Conservation (phyloP, 2,888 invertebrate species). For the Ichneumon xanthorius region DNA sequence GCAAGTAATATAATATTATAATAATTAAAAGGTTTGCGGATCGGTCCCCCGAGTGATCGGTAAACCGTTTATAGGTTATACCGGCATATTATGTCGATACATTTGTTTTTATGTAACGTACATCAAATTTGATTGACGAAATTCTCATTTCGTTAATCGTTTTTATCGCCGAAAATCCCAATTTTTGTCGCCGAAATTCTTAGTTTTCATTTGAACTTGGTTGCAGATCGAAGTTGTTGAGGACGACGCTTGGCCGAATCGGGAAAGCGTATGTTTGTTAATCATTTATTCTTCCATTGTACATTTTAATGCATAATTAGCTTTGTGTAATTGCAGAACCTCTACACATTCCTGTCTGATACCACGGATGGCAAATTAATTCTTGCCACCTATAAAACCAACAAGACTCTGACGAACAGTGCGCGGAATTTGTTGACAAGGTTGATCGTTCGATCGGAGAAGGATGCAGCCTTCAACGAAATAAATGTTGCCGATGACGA, state of each 20-base stretch:
- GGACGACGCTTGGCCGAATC: slow-evolving; percentile 50
- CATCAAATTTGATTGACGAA: too few relatives aligned
- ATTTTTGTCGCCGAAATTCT: too few relatives aligned
- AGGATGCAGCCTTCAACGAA: not conserved
- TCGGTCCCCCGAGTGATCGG: too few relatives aligned
- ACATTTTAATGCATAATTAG: not conserved
- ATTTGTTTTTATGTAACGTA: too few relatives aligned
- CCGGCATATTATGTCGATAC: too few relatives aligned
- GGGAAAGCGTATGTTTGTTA: slow-evolving; percentile 68
- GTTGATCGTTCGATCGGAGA: not conserved
- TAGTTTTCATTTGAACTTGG: not conserved
- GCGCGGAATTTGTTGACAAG: slow-evolving; percentile 9
- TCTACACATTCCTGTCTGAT: not conserved
- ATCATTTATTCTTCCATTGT: slow-evolving; percentile 41
- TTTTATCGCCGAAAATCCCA: too few relatives aligned
- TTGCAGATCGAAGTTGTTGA: not conserved
- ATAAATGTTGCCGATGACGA: not conserved
- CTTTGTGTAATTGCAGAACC: not conserved
- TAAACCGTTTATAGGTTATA: too few relatives aligned
- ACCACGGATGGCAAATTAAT: not conserved
- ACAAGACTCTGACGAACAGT: not conserved
- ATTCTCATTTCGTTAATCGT: too few relatives aligned
- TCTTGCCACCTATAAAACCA: not conserved
- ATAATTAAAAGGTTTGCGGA: too few relatives aligned
- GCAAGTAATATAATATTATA: too few relatives aligned